phyloP scores from a whole-genome alignment of 2,888 invertebrate species.

The Perizoma affinitatum region DNA sequence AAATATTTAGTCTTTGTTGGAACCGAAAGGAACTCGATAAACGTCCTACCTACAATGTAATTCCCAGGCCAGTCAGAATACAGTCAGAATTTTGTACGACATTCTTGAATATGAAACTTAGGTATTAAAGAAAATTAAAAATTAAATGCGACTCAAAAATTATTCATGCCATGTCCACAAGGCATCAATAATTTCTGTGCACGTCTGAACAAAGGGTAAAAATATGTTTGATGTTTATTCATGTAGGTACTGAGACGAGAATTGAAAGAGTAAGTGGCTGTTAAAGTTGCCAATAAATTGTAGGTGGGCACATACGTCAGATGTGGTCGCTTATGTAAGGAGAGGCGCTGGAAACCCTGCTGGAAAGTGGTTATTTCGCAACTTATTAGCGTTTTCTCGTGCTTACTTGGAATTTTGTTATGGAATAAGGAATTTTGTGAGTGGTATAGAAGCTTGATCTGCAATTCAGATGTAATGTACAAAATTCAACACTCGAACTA shows the following conservation, averaged over 20 bases:
- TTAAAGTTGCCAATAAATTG: constrained; percentile 11
- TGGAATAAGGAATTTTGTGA: neutral
- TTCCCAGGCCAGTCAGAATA: too few species aligned
- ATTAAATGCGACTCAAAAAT: too few species aligned
- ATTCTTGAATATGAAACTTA: too few species aligned
- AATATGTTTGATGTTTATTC: neutral
- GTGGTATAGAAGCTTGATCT: too few species aligned
- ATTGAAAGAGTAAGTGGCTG: constrained; percentile 8
- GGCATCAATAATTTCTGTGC: neutral
- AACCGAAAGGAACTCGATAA: too few species aligned
- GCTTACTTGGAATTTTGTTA: constrained; percentile 10
- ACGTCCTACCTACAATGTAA: too few species aligned
- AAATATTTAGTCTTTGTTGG: too few species aligned
- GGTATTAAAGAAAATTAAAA: too few species aligned
- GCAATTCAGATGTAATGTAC: too few species aligned
- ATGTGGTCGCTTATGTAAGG: constrained; percentile 28
- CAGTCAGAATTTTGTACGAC: too few species aligned
- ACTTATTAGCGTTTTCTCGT: constrained; percentile 23
- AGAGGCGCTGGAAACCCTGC: constrained; percentile 22
- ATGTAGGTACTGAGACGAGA: neutral
- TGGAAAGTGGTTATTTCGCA: constrained; percentile 35
- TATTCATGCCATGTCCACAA: too few species aligned
- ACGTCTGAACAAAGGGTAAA: neutral
- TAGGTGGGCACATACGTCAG: constrained; percentile 4
- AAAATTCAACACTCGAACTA: too few species aligned